phyloP scores from a whole-genome alignment of 2,888 invertebrate species.

The Polydrusus cervinus region DNA sequence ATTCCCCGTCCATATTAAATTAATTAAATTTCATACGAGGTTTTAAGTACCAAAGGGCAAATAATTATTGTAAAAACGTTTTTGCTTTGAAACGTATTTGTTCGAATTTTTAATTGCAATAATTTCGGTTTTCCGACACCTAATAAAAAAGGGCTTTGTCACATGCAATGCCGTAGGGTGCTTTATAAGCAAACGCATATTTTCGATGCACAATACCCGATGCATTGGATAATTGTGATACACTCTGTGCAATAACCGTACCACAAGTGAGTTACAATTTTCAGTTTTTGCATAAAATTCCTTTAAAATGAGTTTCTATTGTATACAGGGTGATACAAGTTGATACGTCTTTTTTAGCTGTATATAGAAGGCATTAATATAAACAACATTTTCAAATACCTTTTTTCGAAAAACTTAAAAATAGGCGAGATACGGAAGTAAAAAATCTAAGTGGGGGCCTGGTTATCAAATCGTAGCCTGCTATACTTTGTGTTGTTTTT shows the following conservation, averaged over 20 bases:
- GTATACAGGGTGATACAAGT: too few species aligned
- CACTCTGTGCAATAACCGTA: slow-evolving; percentile 46
- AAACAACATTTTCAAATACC: too few species aligned
- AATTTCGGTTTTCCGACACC: slow-evolving; percentile 53
- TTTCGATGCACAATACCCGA: slow-evolving; percentile 48
- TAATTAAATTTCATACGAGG: too few species aligned
- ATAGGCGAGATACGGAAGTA: too few species aligned
- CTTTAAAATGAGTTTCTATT: background rate
- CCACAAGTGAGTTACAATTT: slow-evolving; percentile 37
- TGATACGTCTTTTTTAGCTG: too few species aligned
- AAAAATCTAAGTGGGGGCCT: too few species aligned
- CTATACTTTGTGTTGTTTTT: too few species aligned
- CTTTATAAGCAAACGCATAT: slow-evolving; percentile 57
- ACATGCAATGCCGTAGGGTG: slow-evolving; percentile 62
- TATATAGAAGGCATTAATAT: too few species aligned
- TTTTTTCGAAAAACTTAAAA: too few species aligned
- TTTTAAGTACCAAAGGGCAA: background rate
- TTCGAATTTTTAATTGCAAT: slow-evolving; percentile 48
- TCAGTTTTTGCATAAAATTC: slow-evolving; percentile 39
- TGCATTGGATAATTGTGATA: slow-evolving; percentile 51
- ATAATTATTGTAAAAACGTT: slow-evolving; percentile 23
- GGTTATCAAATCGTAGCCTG: too few species aligned
- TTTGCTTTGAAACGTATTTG: slow-evolving; percentile 31
- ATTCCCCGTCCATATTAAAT: too few species aligned
- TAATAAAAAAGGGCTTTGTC: slow-evolving; percentile 61